Conservation (phyloP, 2,113 vertebrate genomes). For the Oryctolagus cuniculus region DNA sequence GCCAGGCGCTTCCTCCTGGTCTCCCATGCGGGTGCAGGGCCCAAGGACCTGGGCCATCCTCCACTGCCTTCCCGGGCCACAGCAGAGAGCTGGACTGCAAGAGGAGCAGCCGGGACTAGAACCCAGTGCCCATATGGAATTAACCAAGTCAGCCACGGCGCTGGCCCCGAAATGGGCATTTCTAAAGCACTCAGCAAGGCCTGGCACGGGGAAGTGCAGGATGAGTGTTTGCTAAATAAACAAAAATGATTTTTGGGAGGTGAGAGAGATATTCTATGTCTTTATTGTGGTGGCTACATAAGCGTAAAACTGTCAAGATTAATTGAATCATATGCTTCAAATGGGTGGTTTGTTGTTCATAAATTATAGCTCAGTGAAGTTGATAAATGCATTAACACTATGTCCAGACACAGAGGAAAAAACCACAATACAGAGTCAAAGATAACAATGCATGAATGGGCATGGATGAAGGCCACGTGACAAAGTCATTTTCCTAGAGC, state of each 20-base stretch:
- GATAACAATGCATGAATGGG: neutral
- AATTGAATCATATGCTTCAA: constrained; percentile 1
- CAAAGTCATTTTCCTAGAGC: neutral
- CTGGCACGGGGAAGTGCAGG: constrained; percentile 36
- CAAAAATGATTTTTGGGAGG: constrained; percentile 34
- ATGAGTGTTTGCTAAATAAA: constrained; percentile 52
- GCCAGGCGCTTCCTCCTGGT: too few relatives aligned
- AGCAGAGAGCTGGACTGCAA: too few relatives aligned
- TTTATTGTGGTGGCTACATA: constrained; percentile 15
- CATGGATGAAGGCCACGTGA: neutral
- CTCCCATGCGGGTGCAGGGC: too few relatives aligned
- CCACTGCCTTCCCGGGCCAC: too few relatives aligned
- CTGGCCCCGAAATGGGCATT: neutral
- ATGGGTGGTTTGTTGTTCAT: neutral
- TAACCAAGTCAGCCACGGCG: too few relatives aligned
- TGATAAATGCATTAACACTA: constrained; percentile 42
- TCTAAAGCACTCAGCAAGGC: neutral
- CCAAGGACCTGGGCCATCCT: too few relatives aligned
- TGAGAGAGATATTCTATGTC: neutral
- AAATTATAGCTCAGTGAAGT: constrained; percentile 23
- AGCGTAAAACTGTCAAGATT: constrained; percentile 34
- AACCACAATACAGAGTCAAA: neutral
- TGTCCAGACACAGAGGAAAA: constrained; percentile 40
- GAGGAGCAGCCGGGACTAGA: too few relatives aligned
- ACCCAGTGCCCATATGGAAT: too few relatives aligned